These are phyloP conservation scores for Halisarca cf. caerulea DNA, from an alignment of 37 sponge, comb jelly and placozoan genomes.

Conservation along the genomic window DNA sequence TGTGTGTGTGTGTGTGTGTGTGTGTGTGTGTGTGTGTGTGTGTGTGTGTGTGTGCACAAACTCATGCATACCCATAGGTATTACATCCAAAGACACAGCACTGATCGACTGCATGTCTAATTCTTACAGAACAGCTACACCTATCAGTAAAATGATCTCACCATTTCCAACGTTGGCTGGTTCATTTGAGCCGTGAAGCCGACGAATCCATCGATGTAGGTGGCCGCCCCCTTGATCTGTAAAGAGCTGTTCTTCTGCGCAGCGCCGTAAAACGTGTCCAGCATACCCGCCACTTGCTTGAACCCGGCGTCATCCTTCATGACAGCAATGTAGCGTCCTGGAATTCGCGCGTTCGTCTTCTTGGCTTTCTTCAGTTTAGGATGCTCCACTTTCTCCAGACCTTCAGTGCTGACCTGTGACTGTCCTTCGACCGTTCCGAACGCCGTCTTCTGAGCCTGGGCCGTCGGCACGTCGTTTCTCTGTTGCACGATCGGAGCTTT, in stretches of 20 bases:
- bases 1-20: too few species aligned
- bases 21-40: too few species aligned
- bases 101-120: too few species aligned
- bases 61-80: too few species aligned
- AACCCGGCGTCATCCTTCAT: conserved; percentile 24
- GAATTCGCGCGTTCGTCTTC: not conserved
- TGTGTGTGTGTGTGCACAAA: too few species aligned
- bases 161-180: not conserved
- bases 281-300: conserved; percentile 7
- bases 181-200: conserved; percentile 26
- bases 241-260: not conserved
- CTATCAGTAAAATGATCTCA: too few species aligned
- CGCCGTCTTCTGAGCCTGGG: not conserved
- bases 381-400: conserved; percentile 3
- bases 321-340: conserved; percentile 13
- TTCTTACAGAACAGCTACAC: too few species aligned
- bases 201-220: not conserved
- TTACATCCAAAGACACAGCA: too few species aligned
- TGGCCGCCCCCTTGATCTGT: not conserved
- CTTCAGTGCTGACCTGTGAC: not conserved
- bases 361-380: conserved; percentile 8
- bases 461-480: not conserved
- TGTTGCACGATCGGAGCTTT: not conserved
- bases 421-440: not conserved
- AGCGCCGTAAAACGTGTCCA: not conserved